Evolutionary conservation across 2,888 invertebrate species (phyloP), one percentile per base, ranked within the genome.

Genomic region (Watsonalla cultraria): DNA sequence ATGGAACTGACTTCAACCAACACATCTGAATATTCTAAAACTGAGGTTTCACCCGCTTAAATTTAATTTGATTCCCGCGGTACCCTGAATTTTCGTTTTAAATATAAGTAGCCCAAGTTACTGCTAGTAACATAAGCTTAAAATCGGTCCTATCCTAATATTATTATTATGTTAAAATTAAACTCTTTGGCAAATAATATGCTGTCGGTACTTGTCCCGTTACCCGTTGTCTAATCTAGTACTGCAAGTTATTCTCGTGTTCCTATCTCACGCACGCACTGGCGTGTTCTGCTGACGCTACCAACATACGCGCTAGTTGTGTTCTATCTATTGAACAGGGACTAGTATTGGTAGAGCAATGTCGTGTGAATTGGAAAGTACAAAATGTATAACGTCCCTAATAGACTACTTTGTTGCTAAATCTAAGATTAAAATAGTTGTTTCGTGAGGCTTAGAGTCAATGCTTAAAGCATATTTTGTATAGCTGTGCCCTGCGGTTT

Each of bases 211-310:
- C 66, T 57, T 54, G 53, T 56, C 66, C 71, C 72, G 71, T 66
- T 67, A 67, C 59, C 8, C 49, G 52, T 47, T 56, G 72, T 71
- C 66, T 74, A 73, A 75, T 75, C 74, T 69, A 57, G 52, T 51
- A 52, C 56, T 59, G 65, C 64, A 64, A 74, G 73, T 73, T 74
- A 76, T 73, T 74, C 62, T 68, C 73, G 74, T 69, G 69, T 66
- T 61, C 55, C 62, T 72, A 73, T 72, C 73, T 66, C 66, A 73
- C 70, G 70, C 74, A 70, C 72, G 70, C 65, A 64, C 64, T 58
- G 57, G 64, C 63, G 58, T 71, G 62, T 46, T 48, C 55, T 58
- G 71, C 67, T 65, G 74, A 72, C 72, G 72, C 71, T 72, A 72
- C 73, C 60, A 64, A 72, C 70, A 67, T 72, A 70, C 70, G 69